A percentile compares a stretch with the other conserved stretches of the same genome.
These are phyloP conservation scores for Aphelinus atriplicis DNA, from an alignment of 1,140 invertebrate species.

Conservation along the genomic window DNA sequence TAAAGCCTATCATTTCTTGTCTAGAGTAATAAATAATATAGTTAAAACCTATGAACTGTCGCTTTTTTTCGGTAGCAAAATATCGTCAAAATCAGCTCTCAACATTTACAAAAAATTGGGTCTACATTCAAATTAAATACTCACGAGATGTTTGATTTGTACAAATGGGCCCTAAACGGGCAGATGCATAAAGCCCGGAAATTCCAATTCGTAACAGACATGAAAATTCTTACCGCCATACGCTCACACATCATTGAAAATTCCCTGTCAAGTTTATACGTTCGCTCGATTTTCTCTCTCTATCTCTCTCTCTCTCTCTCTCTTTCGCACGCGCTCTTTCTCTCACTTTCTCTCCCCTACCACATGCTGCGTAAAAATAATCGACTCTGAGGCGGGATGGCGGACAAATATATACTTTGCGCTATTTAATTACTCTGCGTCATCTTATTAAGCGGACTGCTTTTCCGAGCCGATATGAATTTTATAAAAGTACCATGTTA, in stretches of 20 bases:
- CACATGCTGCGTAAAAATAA: slow-evolving; percentile 32
- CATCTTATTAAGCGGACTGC: slow-evolving; percentile 7
- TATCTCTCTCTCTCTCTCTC: too few relatives aligned
- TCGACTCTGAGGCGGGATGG: slow-evolving; percentile 17
- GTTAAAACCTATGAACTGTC: too few relatives aligned
- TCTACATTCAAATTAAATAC: too few relatives aligned
- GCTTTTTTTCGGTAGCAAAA: too few relatives aligned
- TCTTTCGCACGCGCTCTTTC: background rate
- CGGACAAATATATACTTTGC: slow-evolving; percentile 25
- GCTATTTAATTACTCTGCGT: slow-evolving; percentile 6
- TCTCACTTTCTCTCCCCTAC: slow-evolving; percentile 17
- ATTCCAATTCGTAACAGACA: too few relatives aligned
- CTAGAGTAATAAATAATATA: too few relatives aligned
- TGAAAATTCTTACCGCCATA: background rate
- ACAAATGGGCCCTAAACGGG: too few relatives aligned
- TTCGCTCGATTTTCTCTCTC: slow-evolving; percentile 1
- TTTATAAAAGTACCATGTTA: slow-evolving; percentile 23
- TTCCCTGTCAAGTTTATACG: background rate
- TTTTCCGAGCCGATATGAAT: slow-evolving; percentile 28
- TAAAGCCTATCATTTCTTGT: too few relatives aligned
- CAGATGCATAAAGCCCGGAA: too few relatives aligned
- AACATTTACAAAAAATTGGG: too few relatives aligned
- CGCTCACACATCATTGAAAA: slow-evolving; percentile 1
- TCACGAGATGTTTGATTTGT: too few relatives aligned
- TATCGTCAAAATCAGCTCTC: too few relatives aligned